Evolutionary conservation across 2,113 vertebrate species (phyloP), one percentile per base, ranked within the genome.

Genomic region (Chaetodon auriga): DNA sequence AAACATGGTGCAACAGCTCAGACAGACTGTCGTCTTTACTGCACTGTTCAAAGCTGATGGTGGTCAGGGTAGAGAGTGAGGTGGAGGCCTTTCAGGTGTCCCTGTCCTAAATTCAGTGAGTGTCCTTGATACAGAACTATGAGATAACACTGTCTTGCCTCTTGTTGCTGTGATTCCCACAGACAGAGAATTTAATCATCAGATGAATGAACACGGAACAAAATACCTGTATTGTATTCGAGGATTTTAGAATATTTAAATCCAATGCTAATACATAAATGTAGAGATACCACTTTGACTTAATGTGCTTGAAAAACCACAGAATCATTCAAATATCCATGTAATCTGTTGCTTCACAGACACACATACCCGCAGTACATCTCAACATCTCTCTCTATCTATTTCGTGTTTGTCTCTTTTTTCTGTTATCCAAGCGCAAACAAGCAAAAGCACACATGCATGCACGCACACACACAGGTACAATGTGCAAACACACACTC

Each of bases 61-160:
- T 68, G 23, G 65, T 78, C 36, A 73, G 25, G 10, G 9, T 19
- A 23, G 18, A 74, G 9, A 43, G 5, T 35, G 55, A 78, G 45
- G 36, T 48, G 60, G 48, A 76, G 46, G 15, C 4, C 5, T 46
- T 51, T 61, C 19, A 71, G 14, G 65, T 75, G 49, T 16, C 1
- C 16, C 57, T 70, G 74, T 70, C 75, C 79, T 25, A 30, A 30
- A 30, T 30, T 30, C 30, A 30, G 30, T 30, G 73, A 66, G 21
- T 48, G 19, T 1, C 23, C 69, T 35, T 41, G 21, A 65, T 23
- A 35, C 49, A 30, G 4, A 58, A 21, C 12, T 43, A 18, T 19
- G 16, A 66, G 68, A 72, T 62, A 13, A 38, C n/a, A 68, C 41
- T 41, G 4, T 30, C 53, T 23, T 46, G 46, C 36, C n/a, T 61